These are phyloP conservation scores for Pangasius krempfi DNA, from an alignment of 2,797 vertebrate species.

Conservation along the genomic window DNA sequence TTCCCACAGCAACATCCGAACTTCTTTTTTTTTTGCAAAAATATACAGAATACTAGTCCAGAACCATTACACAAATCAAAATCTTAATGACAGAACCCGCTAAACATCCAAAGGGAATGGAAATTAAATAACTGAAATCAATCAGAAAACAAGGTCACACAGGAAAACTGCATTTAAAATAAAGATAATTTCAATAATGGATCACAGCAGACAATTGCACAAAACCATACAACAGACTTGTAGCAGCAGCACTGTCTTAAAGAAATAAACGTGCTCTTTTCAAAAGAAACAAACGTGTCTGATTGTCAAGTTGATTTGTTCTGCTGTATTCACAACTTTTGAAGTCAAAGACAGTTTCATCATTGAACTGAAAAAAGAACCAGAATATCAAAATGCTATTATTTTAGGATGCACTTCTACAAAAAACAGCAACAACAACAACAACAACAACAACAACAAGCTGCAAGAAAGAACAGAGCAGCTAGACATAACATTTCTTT, in stretches of 20 bases:
- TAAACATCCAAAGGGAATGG: slow-evolving; percentile 7
- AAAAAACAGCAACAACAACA: background rate
- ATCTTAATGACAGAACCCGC: background rate
- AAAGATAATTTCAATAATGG: background rate
- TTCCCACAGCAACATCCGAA: background rate
- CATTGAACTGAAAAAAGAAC: background rate
- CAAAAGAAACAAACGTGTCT: background rate
- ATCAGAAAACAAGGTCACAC: slow-evolving; percentile 20
- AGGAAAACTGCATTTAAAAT: slow-evolving; percentile 29
- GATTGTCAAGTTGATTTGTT: background rate
- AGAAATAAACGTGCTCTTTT: background rate
- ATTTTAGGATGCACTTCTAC: background rate
- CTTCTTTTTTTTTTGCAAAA: too few species aligned
- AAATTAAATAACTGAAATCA: slow-evolving; percentile 29
- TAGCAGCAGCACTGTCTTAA: background rate
- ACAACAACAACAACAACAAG: slow-evolving; percentile 50
- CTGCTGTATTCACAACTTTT: background rate
- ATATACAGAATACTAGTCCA: background rate
- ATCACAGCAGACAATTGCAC: background rate
- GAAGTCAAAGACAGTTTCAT: background rate
- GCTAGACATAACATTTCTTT: slow-evolving; percentile 65
- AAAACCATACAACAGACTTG: background rate
- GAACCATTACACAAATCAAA: slow-evolving; percentile 29
- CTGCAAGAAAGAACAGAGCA: slow-evolving; percentile 56
- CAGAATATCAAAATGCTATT: background rate